Evolutionary conservation across 2,888 invertebrate species (phyloP), one percentile per base, ranked within the genome.

Genomic region (Villa cingulata): DNA sequence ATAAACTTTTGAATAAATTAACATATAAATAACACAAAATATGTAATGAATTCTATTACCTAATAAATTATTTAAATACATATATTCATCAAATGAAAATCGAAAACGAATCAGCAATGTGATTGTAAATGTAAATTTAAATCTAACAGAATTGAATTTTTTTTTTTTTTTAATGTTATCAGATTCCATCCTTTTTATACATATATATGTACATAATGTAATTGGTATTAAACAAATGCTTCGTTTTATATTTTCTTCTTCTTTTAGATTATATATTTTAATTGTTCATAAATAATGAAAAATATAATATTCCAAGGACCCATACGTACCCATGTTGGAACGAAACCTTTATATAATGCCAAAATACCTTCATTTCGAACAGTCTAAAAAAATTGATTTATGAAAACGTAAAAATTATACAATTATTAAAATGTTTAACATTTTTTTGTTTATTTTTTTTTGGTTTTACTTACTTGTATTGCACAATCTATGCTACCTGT

Each of bases 271-370:
- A 82, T 59, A 57, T 77, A 76, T 68, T 90, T 91, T 53, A 94
- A 74, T 66, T 91, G 90, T 68, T 94, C 94, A 68, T 90, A 94
- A 10, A 88, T 86, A 62, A 92, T 77, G 71, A 94, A 94, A 74
- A 94, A 94, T 64, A 94, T 92, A 55, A 95, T 84, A 72, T 94
- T 94, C 94, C 94, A 95, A 6, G 95, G 94, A 0, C 94, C 94
- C 83, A 95, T 88, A 56, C 94, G 78, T 56, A 95, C 76, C 84
- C 89, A 87, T 20, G 92, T 90, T n/a, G 95, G 95, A 55, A 94
- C 74, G 70, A 95, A 94, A 23, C 94, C 95, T 74, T 91, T 92
- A 72, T 95, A 95, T 47, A 95, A 74, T 32, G 94, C 92, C 58
- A 76, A 69, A 54, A 86, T 70, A 4, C 95, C 94, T 71, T 95